Base-by-base conservation (phyloP, 1,140 invertebrate genomes). In the Lycorma delicatula region DNA sequence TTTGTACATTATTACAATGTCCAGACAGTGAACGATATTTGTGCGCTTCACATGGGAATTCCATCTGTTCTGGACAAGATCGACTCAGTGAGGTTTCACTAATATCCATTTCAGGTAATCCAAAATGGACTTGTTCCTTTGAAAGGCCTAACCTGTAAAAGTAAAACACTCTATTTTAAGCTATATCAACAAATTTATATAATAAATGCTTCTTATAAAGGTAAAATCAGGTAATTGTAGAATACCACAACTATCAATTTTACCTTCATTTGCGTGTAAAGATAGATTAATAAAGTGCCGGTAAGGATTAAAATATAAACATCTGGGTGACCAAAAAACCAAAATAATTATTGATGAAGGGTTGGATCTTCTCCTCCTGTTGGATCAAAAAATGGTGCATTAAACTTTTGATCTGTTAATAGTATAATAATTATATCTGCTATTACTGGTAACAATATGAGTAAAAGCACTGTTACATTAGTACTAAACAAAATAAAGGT, bases 1-100 rank as follows among this genome's bases (percentile, higher is more conserved):
- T 73, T 59, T 79, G 71, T 0, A 83, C 77, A 67, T 86, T 86
- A 69, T 86, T 86, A 65, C 84, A 86, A 62, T 80, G 77, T 0
- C 84, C 83, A 53, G 75, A 78, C 59, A 71, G 74, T 0, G 79
- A 78, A 12, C 83, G 64, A 62, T 70, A 73, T 50, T 66, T 68
- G 59, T 63, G 36, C 12, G 63, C 60, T 26, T 63, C 63, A 46
- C 66, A 66, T 16, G 64, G 64, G 58, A 74, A 72, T 59, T 76
- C 73, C 27, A 75, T 70, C 54, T 72, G 68, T n/a, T 73, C 54
- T 0, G 74, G 75, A 56, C 78, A 79, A 31, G 69, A 55, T 12
- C 67, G 64, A 5, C 64, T 70, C 26, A 80, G 61, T 0, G 61
- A 57, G 1, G 77, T 77, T 6, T 68, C 67, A 22, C 73, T 65